These are phyloP conservation scores for Rhynchophorus ferrugineus DNA, from an alignment of 1,140 invertebrate genomes.

Conservation along the genomic window DNA sequence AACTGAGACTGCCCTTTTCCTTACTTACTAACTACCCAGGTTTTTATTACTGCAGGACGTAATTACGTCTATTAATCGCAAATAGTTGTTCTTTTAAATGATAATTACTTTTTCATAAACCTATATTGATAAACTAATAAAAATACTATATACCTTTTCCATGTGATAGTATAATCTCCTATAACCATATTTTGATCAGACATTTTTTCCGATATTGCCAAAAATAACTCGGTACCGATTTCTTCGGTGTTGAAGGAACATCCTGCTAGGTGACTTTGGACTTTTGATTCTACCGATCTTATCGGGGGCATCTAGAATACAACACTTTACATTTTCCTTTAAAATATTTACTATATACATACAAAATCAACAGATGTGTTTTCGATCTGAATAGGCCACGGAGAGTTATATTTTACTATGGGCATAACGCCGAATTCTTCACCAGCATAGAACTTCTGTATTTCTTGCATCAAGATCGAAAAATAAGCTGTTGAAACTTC, in stretches of 20 bases:
- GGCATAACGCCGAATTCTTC: constrained; percentile 64
- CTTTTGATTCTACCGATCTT: constrained; percentile 35
- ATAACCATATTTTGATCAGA: constrained; percentile 36
- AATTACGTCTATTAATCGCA: no score
- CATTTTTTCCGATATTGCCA: constrained; percentile 40
- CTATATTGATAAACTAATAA: not conserved
- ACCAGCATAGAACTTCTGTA: constrained; percentile 57
- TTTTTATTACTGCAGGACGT: no score
- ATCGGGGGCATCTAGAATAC: constrained; percentile 27
- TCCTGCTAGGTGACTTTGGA: constrained; percentile 35
- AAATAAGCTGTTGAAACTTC: constrained; percentile 61
- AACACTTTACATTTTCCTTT: constrained; percentile 7
- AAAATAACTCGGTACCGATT: constrained; percentile 46
- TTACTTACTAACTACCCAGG: no score
- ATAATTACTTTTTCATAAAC: not conserved
- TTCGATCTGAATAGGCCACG: constrained; percentile 60
- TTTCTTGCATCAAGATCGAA: constrained; percentile 54
- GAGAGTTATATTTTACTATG: constrained; percentile 57
- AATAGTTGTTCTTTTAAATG: constrained; percentile 10
- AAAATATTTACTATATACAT: no score
- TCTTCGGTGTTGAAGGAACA: constrained; percentile 42
- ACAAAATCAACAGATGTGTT: constrained; percentile 56
- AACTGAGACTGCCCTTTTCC: no score
- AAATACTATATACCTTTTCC: constrained; percentile 54
- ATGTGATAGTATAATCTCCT: constrained; percentile 66